Evolutionary conservation across 2,888 invertebrate genomes (phyloP).

Genomic region (Orthonevra nobilis): DNA sequence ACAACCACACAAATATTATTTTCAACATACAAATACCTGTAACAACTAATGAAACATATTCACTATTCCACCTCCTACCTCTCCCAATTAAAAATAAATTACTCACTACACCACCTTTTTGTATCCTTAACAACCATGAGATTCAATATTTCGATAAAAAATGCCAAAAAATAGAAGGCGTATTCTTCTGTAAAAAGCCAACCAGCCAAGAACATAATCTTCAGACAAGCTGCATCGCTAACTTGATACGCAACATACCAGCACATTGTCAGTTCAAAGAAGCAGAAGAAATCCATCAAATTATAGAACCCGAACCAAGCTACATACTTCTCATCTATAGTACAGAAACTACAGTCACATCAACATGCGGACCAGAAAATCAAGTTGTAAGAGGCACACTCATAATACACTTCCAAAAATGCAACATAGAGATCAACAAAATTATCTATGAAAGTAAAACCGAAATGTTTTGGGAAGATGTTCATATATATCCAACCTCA

Average conservation of each 20-base stretch:
- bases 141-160: constrained; percentile 24
- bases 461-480: constrained; percentile 12
- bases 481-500: constrained; percentile 21
- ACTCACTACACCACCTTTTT: too few species aligned
- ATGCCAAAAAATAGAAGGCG: constrained; percentile 43
- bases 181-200: constrained; percentile 11
- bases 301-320: constrained; percentile 33
- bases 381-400: constrained; percentile 5
- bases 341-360: constrained; percentile 5
- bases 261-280: constrained; percentile 36
- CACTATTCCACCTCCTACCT: too few species aligned
- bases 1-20: too few species aligned
- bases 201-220: constrained; percentile 1
- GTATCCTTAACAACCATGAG: too few species aligned
- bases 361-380: constrained; percentile 12
- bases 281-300: not conserved
- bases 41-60: too few species aligned
- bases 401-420: constrained; percentile 13
- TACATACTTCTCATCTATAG: constrained; percentile 24
- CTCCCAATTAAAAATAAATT: too few species aligned
- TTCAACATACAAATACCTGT: too few species aligned
- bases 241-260: constrained; percentile 12
- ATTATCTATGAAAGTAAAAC: constrained; percentile 8
- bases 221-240: constrained; percentile 19
- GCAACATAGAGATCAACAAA: constrained; percentile 4